phyloP scores from a whole-genome alignment of 1,140 invertebrate genomes.

The Drosophila subpulchrella region DNA sequence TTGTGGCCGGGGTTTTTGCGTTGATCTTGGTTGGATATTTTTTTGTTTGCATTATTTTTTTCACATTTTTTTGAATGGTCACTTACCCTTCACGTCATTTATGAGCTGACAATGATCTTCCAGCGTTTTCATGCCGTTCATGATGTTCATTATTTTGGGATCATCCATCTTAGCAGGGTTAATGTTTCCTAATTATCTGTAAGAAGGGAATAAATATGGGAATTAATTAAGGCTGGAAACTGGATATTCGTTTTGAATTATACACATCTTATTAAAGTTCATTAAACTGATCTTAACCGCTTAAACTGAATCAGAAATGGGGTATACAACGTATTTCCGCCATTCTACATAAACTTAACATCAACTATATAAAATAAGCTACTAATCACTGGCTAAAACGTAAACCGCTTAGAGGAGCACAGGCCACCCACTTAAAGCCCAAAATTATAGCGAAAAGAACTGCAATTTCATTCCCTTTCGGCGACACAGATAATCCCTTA shows the following conservation, averaged over 20 bases:
- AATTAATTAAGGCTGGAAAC: conserved; percentile 11
- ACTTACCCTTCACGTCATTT: conserved; percentile 63
- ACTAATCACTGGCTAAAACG: conserved; percentile 9
- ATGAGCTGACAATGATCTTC: conserved; percentile 76
- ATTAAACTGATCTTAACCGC: background rate
- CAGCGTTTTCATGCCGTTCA: conserved; percentile 65
- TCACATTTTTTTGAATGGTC: conserved; percentile 6
- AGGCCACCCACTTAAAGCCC: conserved; percentile 1
- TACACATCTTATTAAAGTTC: background rate
- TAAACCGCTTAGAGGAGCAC: conserved; percentile 12
- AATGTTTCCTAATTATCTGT: conserved; percentile 39
- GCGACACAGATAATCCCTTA: conserved; percentile 37
- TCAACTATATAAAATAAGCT: conserved; percentile 3
- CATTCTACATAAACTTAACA: background rate
- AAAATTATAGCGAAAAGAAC: conserved; percentile 12
- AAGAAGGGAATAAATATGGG: conserved; percentile 15
- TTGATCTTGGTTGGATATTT: conserved; percentile 20
- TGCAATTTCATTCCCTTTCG: conserved; percentile 10
- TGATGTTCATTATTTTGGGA: conserved; percentile 68
- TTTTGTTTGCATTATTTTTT: conserved; percentile 1
- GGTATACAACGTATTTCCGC: too few species aligned
- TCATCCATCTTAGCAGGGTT: conserved; percentile 56
- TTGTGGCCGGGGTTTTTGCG: conserved; percentile 22
- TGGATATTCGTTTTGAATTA: conserved; percentile 1
- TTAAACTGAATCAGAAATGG: too few species aligned